A percentile compares a stretch with the other conserved stretches of the same genome.
phyloP scores from a whole-genome alignment of 2,797 vertebrate genomes.

The Nyctibius grandis region DNA sequence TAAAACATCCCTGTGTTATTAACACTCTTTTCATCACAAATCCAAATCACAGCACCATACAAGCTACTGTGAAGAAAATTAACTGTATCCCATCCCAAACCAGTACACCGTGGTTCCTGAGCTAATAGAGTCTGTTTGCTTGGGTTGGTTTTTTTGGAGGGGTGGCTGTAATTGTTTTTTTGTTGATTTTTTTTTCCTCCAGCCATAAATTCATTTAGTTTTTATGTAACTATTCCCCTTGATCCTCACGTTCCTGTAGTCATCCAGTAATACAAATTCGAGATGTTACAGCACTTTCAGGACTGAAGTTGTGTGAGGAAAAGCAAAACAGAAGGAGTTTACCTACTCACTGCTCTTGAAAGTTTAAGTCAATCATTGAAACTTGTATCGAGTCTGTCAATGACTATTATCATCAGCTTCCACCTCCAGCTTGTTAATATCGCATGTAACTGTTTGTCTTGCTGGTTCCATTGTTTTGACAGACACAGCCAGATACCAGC shows the following conservation, averaged over 20 bases:
- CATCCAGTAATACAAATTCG: neutral
- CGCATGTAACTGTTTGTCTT: neutral
- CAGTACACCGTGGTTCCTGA: neutral
- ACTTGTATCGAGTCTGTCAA: neutral
- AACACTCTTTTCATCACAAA: neutral
- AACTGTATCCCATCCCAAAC: neutral
- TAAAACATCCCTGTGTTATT: neutral
- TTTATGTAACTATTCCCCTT: neutral
- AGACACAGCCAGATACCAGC: neutral
- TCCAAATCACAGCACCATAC: neutral
- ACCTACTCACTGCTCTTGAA: neutral
- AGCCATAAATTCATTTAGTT: neutral
- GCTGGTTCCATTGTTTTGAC: neutral
- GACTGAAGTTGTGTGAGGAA: neutral
- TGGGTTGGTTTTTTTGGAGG: neutral
- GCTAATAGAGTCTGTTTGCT: neutral
- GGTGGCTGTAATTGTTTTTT: fast-evolving
- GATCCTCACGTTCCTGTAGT: neutral
- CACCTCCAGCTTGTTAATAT: neutral
- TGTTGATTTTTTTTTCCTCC: neutral
- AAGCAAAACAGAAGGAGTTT: neutral
- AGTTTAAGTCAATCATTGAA: neutral
- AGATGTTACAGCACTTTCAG: neutral
- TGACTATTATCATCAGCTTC: neutral
- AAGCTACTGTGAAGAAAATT: neutral